Percentiles rank a stretch among this genome's conserved stretches.
Conservation (phyloP, 2,888 invertebrate species). For the Biston stratarius region DNA sequence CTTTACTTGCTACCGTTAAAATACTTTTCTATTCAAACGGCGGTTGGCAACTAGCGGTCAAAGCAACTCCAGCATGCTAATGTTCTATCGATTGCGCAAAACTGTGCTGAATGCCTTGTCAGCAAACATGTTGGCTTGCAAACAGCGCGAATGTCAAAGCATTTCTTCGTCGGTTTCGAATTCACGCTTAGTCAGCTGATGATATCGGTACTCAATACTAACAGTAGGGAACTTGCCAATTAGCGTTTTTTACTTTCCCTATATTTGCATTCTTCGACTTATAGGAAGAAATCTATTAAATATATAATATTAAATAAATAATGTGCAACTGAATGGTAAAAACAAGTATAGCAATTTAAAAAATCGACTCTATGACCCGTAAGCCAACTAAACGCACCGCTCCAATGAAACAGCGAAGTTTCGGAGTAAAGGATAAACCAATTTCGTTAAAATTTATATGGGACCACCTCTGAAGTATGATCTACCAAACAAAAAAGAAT, state of each 20-base stretch:
- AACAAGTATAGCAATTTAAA: too few species aligned
- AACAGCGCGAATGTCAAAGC: conserved; percentile 20
- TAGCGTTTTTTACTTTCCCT: neutral
- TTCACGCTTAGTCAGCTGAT: conserved; percentile 34
- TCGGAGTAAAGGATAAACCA: too few species aligned
- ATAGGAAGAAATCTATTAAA: neutral
- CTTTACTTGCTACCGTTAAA: too few species aligned
- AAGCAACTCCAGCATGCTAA: conserved; percentile 9
- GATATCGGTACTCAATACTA: conserved; percentile 29
- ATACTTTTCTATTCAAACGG: neutral
- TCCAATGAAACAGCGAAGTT: too few species aligned
- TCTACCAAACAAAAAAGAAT: too few species aligned
- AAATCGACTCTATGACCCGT: too few species aligned
- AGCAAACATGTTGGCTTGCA: conserved; percentile 22
- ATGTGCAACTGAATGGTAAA: too few species aligned
- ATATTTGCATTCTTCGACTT: neutral
- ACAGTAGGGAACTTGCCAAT: conserved; percentile 25
- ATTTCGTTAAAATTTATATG: too few species aligned
- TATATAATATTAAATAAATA: too few species aligned
- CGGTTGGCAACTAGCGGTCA: neutral
- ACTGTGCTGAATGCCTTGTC: conserved; percentile 1
- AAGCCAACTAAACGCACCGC: too few species aligned
- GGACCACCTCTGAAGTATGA: too few species aligned
- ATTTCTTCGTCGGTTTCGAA: conserved; percentile 35
- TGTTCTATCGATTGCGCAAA: conserved; percentile 17